A percentile compares a stretch with the other conserved stretches of the same genome.
Conservation (phyloP, 2,888 invertebrate genomes). For the Agrochola lychnidis region DNA sequence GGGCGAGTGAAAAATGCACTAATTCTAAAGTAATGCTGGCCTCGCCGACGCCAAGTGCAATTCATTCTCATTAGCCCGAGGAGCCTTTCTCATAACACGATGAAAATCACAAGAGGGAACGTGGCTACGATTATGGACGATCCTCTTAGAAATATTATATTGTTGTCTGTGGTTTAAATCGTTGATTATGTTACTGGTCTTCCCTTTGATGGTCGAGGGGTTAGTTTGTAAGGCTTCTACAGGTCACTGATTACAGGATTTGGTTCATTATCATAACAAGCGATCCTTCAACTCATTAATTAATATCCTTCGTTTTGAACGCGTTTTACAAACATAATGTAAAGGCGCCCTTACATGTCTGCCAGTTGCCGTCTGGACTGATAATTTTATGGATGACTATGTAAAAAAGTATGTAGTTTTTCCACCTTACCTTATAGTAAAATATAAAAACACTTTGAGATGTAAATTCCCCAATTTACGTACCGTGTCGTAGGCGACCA, state of each 20-base stretch:
- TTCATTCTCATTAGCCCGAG: constrained; percentile 87
- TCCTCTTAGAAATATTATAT: constrained; percentile 55
- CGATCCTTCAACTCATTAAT: not conserved
- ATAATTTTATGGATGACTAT: too few relatives aligned
- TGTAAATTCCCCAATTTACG: constrained; percentile 25
- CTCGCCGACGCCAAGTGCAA: constrained; percentile 79
- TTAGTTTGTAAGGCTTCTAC: constrained; percentile 1
- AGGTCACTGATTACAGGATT: constrained; percentile 19
- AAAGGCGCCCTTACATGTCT: not conserved
- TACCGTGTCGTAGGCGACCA: constrained; percentile 59
- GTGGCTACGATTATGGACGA: constrained; percentile 53
- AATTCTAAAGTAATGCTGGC: constrained; percentile 82
- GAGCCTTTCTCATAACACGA: constrained; percentile 83
- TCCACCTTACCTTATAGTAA: too few relatives aligned
- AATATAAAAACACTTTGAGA: not conserved
- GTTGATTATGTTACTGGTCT: constrained; percentile 18
- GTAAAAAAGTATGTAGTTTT: not conserved
- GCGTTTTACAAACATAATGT: not conserved
- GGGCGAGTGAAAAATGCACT: constrained; percentile 86
- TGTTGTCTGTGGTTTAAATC: constrained; percentile 25
- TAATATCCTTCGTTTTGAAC: not conserved
- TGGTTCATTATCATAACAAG: constrained; percentile 7
- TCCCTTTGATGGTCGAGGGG: constrained; percentile 40
- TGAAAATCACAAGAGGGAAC: constrained; percentile 73
- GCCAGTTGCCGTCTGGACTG: not conserved